Evolutionary conservation across 2,888 invertebrate species (phyloP).

Genomic region (Acanthoscelides obtectus): DNA sequence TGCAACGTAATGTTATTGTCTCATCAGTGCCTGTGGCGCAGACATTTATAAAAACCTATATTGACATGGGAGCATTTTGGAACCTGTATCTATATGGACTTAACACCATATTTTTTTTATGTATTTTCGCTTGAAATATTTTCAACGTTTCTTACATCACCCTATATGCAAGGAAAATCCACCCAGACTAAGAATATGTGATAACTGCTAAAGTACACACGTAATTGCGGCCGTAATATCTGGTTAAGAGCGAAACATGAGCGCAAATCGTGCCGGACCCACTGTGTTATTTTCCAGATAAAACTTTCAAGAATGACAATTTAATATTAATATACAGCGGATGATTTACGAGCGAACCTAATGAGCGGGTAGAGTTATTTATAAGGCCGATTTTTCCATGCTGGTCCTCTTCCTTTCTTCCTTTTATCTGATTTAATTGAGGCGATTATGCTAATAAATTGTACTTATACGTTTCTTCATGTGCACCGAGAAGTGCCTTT

Average conservation of each 20-base stretch:
- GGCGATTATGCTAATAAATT: conserved; percentile 29
- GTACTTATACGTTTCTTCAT: background rate
- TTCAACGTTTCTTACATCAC: too few species aligned
- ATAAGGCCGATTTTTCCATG: conserved; percentile 28
- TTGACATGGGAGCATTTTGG: too few species aligned
- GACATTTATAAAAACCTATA: too few species aligned
- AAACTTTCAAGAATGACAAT: conserved; percentile 35
- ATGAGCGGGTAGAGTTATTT: conserved; percentile 29
- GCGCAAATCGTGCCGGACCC: conserved; percentile 26
- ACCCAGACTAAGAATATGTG: background rate
- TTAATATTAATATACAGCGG: conserved; percentile 36
- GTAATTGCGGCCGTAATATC: conserved; percentile 1
- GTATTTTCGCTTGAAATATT: too few species aligned
- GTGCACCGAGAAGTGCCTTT: background rate
- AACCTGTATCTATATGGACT: too few species aligned
- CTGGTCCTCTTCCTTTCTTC: conserved; percentile 1
- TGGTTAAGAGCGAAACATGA: conserved; percentile 11
- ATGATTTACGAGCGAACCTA: conserved; percentile 33
- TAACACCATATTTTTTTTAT: too few species aligned
- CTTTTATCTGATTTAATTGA: conserved; percentile 29
- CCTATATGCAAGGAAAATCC: too few species aligned
- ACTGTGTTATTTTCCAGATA: conserved; percentile 29
- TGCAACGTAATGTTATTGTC: too few species aligned
- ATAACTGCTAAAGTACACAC: conserved; percentile 2
- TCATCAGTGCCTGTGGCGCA: too few species aligned